Evolutionary conservation across 1,140 invertebrate species (phyloP).

Genomic region (Sipha flava): DNA sequence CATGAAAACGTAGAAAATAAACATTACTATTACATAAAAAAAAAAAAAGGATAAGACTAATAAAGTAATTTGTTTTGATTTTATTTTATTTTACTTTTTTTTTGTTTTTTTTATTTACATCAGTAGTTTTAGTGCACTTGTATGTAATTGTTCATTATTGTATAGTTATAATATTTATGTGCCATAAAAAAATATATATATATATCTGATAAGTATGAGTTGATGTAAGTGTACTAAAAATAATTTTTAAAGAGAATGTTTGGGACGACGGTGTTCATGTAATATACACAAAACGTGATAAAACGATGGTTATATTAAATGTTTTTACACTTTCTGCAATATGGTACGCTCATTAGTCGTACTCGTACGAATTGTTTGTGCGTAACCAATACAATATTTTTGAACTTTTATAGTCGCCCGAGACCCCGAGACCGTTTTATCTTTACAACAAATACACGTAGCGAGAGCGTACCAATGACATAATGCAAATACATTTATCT

Average conservation of each 20-base stretch:
- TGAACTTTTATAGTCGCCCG: background rate
- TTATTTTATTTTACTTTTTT: too few species aligned
- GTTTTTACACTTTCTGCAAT: too few species aligned
- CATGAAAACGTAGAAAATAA: background rate
- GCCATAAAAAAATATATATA: too few species aligned
- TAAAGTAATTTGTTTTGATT: constrained; percentile 15
- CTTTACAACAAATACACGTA: too few species aligned
- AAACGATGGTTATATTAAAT: too few species aligned
- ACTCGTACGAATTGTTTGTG: too few species aligned
- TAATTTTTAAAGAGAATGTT: too few species aligned
- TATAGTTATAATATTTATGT: background rate
- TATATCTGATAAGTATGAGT: too few species aligned
- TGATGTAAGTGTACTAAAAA: too few species aligned
- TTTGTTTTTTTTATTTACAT: background rate
- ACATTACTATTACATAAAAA: background rate
- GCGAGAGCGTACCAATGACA: background rate
- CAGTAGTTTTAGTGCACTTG: background rate
- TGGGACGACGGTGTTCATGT: background rate
- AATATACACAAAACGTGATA: background rate
- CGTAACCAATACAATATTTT: background rate
- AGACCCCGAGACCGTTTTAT: background rate
- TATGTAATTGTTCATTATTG: background rate
- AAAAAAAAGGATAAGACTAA: constrained; percentile 16
- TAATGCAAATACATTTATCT: background rate
- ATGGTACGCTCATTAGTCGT: too few species aligned